These are phyloP conservation scores for Crax fasciolata DNA, from an alignment of 2,797 vertebrate species.

Conservation along the genomic window DNA sequence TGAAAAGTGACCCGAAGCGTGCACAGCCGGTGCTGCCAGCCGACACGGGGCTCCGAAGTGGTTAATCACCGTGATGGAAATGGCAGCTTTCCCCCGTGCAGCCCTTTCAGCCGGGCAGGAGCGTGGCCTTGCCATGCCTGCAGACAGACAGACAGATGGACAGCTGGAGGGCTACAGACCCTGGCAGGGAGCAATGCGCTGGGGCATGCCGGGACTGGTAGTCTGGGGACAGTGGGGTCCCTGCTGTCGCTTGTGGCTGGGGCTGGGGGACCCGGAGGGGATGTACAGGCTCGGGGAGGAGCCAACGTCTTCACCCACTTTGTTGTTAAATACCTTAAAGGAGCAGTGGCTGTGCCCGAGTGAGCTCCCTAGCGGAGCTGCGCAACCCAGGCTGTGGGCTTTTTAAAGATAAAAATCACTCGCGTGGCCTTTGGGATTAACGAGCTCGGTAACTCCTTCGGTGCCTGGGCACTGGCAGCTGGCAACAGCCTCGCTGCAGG, in stretches of 20 bases:
- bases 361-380: slow-evolving; percentile 52
- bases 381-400: slow-evolving; percentile 58
- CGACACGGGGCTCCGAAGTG: background rate
- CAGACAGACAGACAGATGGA: rapidly evolving
- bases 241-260: slow-evolving; percentile 55
- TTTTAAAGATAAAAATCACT: slow-evolving; percentile 72
- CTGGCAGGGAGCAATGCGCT: slow-evolving; percentile 42
- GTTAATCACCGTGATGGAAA: background rate
- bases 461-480: background rate
- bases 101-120: background rate
- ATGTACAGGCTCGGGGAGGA: slow-evolving; percentile 60
- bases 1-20: background rate
- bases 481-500: background rate
- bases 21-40: background rate
- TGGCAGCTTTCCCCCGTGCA: background rate
- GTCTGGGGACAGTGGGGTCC: slow-evolving; percentile 40
- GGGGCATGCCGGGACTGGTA: slow-evolving; percentile 75
- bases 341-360: slow-evolving; percentile 67
- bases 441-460: slow-evolving; percentile 39
- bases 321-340: slow-evolving; percentile 78
- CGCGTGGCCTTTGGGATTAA: slow-evolving; percentile 49
- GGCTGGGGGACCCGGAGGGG: slow-evolving; percentile 75
- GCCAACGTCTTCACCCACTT: slow-evolving; percentile 61
- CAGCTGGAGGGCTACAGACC: slow-evolving; percentile 55
- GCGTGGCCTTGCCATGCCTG: background rate